A percentile compares a stretch with the other conserved stretches of the same genome.
These are phyloP conservation scores for Diplazon laetatorius DNA, from an alignment of 2,888 invertebrate genomes.

Conservation along the genomic window DNA sequence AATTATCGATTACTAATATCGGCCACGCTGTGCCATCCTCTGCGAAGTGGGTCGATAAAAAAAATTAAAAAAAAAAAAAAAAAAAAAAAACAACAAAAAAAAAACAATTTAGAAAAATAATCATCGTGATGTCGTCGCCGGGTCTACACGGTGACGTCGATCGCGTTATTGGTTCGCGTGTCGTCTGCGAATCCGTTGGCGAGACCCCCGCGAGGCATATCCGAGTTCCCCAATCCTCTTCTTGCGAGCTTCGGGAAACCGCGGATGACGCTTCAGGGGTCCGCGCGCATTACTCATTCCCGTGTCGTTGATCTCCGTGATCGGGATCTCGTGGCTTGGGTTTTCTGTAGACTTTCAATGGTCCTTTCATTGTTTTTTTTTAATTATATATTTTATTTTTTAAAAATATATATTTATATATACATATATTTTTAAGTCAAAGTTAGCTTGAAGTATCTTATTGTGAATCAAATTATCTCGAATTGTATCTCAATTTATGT, in stretches of 20 bases:
- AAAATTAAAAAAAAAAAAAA: constrained; percentile 60
- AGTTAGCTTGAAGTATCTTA: too few species aligned
- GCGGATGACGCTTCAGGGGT: background rate
- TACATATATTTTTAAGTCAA: background rate
- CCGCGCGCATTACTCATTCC: constrained; percentile 14
- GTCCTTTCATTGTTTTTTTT: constrained; percentile 1
- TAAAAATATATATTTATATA: background rate
- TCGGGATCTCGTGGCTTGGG: too few species aligned
- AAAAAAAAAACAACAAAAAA: constrained; percentile 59
- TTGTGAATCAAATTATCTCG: too few species aligned
- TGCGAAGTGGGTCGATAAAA: constrained; percentile 68
- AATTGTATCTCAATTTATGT: too few species aligned
- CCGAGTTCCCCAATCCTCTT: constrained; percentile 12
- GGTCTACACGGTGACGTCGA: constrained; percentile 33
- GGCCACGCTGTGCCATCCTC: background rate
- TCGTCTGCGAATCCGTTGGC: constrained; percentile 21
- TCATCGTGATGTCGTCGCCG: background rate
- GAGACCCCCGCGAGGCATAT: constrained; percentile 8
- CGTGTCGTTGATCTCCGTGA: background rate
- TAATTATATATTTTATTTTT: constrained; percentile 1
- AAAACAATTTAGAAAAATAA: constrained; percentile 3
- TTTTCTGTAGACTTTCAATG: too few species aligned
- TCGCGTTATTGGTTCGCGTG: constrained; percentile 21
- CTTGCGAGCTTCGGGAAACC: constrained; percentile 13
- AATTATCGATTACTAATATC: constrained; percentile 71